Conservation (phyloP, 2,113 vertebrate genomes). For the Pomatostomus ruficeps region DNA sequence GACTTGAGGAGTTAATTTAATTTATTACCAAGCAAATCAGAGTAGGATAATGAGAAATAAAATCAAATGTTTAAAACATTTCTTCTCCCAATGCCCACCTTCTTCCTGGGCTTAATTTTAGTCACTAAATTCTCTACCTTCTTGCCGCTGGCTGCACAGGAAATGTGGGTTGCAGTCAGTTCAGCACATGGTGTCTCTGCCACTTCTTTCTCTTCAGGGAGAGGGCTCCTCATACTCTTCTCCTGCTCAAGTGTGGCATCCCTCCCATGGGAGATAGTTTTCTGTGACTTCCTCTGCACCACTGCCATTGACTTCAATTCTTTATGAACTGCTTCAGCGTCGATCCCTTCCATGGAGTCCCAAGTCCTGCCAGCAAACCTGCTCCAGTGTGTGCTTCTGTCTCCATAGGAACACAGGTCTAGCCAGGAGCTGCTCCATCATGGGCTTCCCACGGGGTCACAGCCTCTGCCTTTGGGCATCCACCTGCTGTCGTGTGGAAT, state of each 20-base stretch:
- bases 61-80: background rate
- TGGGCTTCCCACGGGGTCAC: background rate
- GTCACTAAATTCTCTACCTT: background rate
- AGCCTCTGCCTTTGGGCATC: background rate
- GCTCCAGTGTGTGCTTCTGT: background rate
- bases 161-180: background rate
- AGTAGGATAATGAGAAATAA: background rate
- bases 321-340: background rate
- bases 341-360: rapidly evolving
- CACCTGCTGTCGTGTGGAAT: background rate
- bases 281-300: rapidly evolving
- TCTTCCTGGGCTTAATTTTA: background rate
- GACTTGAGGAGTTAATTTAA: background rate
- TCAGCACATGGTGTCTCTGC: background rate
- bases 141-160: background rate
- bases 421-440: background rate
- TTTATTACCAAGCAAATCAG: background rate
- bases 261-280: background rate
- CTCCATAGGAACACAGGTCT: background rate
- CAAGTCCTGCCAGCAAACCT: background rate
- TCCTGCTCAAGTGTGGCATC: background rate
- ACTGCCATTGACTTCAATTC: background rate
- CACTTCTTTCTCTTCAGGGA: background rate
- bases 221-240: background rate
- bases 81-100: background rate